These are phyloP conservation scores for Alviniconcha marisindica DNA, from an alignment of 1,140 invertebrate species.

Conservation along the genomic window DNA sequence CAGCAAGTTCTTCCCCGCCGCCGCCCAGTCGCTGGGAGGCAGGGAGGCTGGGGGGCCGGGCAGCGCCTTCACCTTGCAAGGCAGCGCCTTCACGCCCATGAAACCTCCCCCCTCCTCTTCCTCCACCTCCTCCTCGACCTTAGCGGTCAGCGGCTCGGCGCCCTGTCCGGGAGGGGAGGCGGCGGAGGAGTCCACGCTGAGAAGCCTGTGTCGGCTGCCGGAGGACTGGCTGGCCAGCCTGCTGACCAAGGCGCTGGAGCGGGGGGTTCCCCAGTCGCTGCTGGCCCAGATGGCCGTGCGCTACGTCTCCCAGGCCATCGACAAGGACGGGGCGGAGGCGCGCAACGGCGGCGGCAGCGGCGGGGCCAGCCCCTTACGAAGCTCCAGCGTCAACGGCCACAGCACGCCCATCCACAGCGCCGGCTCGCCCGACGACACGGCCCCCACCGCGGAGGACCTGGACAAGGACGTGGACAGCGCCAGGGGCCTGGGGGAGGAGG, in stretches of 20 bases:
- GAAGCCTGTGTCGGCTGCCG: conserved; percentile 56
- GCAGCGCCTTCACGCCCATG: conserved; percentile 51
- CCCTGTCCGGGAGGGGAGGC: conserved; percentile 26
- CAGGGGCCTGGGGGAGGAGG: not conserved
- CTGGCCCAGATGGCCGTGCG: conserved; percentile 60
- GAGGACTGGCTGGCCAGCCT: conserved; percentile 66
- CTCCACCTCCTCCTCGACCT: not conserved
- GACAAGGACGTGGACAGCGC: conserved; percentile 21
- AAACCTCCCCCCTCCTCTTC: conserved; percentile 38
- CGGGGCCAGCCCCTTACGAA: not conserved
- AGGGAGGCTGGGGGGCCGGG: not conserved
- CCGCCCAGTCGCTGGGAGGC: not conserved
- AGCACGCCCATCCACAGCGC: conserved; percentile 27
- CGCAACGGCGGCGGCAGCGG: conserved; percentile 28
- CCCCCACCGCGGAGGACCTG: conserved; percentile 21
- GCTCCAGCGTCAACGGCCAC: not conserved
- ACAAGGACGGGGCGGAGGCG: conserved; percentile 42
- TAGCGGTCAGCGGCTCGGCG: not conserved
- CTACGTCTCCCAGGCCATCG: conserved; percentile 58
- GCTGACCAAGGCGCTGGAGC: conserved; percentile 55
- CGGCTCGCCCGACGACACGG: conserved; percentile 13
- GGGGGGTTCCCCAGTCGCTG: conserved; percentile 54
- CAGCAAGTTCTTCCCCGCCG: conserved; percentile 50
- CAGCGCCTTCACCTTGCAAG: not conserved
- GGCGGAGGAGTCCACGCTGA: conserved; percentile 49